phyloP scores from a whole-genome alignment of 1,140 invertebrate species.

The Lasaia peninsularis region DNA sequence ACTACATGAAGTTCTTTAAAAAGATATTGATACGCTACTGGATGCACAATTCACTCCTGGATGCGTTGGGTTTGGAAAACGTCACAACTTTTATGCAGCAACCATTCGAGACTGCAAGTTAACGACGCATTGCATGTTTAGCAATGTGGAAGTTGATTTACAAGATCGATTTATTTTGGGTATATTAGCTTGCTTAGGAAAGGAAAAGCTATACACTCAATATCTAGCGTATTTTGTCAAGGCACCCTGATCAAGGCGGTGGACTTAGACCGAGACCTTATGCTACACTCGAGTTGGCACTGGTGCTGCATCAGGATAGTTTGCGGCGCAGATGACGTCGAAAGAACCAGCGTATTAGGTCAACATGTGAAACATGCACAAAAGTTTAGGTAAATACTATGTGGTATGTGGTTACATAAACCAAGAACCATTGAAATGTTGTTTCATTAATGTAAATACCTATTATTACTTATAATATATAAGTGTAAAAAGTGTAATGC shows the following conservation, averaged over 20 bases:
- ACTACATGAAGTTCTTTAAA: too few relatives aligned
- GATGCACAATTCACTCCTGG: too few relatives aligned
- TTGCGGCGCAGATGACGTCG: background rate
- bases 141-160: slow-evolving; percentile 25
- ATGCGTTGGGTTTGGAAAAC: too few relatives aligned
- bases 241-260: slow-evolving; percentile 28
- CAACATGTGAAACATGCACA: background rate
- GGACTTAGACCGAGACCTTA: slow-evolving; percentile 32
- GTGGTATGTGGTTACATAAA: slow-evolving; percentile 24
- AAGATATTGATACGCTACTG: too few relatives aligned
- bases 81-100: too few relatives aligned
- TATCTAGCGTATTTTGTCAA: slow-evolving; percentile 13
- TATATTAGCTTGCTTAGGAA: slow-evolving; percentile 25
- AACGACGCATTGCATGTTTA: slow-evolving; percentile 27
- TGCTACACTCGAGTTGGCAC: slow-evolving; percentile 23
- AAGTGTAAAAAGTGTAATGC: slow-evolving; percentile 34
- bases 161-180: slow-evolving; percentile 33
- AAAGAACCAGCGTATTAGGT: slow-evolving; percentile 1
- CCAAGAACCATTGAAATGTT: slow-evolving; percentile 26
- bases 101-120: slow-evolving; percentile 13
- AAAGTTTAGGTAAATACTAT: too few relatives aligned
- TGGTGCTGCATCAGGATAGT: background rate
- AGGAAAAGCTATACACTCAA: slow-evolving; percentile 28
- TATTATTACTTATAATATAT: too few relatives aligned
- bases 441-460: slow-evolving; percentile 27